Base-by-base conservation (phyloP, 2,797 vertebrate species). In the Salmo trutta region DNA sequence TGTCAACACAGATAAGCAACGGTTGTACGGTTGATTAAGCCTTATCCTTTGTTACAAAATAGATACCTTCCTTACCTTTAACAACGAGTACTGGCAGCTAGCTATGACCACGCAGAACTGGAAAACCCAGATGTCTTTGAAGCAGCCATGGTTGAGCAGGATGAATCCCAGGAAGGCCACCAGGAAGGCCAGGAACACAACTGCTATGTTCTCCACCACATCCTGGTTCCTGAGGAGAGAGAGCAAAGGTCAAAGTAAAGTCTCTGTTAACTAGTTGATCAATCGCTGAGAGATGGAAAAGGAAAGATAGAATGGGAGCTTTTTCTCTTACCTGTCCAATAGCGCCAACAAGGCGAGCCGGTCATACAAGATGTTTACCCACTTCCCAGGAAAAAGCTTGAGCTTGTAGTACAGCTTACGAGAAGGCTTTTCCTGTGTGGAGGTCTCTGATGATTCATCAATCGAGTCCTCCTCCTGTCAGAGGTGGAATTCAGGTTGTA, bases 51-150 rank as follows among this genome's bases (percentile, higher is more conserved):
- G 56, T 59, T 59, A 62, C n/a, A 62, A 62, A 62, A 62, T 8
- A 62, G 56, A 62, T 24, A 1, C 16, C 2, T 77, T 4, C 66
- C 90, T 85, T 95, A 97, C 98, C 96, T 99, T 99, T 67, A 99
- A 87, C 81, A 99, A 92, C 31, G 98, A 99, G 87, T 99, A 99
- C 87, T 99, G 98, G 90, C 98, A 99, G 89, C 98, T 97, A 80
- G 98, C 97, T 82, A 99, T 99, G 81, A 99, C 95, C 0, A 99
- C 91, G 87, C 98, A 99, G 91, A 99, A 99, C 88, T 98, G 95
- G 36, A 99, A 94, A 33, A 97, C 93, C 96, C 97, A 97, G 83
- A 98, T 92, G 77, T 99, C 98, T 91, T 96, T 97, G 92, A 97
- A 98, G 85, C 97, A 97, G 81, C 97, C 98, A 27, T 94, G 96